These are phyloP conservation scores for Gasterosteus aculeatus DNA, from an alignment of 2,113 vertebrate species.

Conservation along the genomic window DNA sequence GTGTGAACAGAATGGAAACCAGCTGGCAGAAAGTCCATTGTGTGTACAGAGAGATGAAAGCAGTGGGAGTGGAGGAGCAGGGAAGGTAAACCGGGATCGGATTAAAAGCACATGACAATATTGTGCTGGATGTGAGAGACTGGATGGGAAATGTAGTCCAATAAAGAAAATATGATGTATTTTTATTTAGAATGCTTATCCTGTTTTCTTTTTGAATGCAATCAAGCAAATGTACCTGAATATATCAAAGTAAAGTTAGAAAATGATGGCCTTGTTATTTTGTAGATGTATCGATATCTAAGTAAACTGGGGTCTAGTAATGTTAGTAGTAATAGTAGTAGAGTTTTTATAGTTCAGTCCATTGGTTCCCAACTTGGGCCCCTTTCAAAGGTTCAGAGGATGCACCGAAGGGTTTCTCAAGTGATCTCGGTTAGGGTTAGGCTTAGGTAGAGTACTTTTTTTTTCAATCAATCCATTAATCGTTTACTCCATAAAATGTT, in stretches of 20 bases:
- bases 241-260: not conserved
- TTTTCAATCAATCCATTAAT: not conserved
- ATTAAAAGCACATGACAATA: constrained; percentile 4
- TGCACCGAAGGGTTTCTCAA: not conserved
- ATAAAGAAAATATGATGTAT: not conserved
- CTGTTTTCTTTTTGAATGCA: not conserved
- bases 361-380: not conserved
- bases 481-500: not conserved
- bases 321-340: no score
- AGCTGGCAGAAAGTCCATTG: constrained; percentile 2
- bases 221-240: not conserved
- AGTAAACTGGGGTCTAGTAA: not conserved
- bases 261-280: not conserved
- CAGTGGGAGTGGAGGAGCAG: constrained; percentile 14
- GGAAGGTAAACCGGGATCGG: constrained; percentile 19
- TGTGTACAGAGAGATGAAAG: constrained; percentile 2
- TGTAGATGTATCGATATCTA: not conserved
- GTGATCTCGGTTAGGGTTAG: not conserved
- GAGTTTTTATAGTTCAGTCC: not conserved
- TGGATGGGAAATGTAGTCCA: not conserved
- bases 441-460: not conserved
- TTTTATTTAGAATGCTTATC: not conserved
- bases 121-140: not conserved
- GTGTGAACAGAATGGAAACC: not conserved
- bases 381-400: not conserved